phyloP scores from a whole-genome alignment of 1,140 invertebrate genomes.

The fruit fly (Drosophila melanogaster) region DNA sequence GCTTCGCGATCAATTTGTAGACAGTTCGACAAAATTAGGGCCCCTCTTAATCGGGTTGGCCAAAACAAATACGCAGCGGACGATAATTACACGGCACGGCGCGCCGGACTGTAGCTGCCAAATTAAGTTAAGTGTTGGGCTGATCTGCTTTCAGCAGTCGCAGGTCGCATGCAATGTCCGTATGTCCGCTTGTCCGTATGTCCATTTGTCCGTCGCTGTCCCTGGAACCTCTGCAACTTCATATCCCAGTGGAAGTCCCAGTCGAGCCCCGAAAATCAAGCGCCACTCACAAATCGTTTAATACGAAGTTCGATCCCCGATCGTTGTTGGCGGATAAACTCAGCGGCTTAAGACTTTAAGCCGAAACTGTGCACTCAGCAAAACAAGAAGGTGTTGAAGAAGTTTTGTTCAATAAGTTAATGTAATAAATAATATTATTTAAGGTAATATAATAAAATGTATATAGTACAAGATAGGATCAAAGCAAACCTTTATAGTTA shows the following conservation, averaged over 20 bases:
- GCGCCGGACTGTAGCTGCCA: constrained; percentile 75
- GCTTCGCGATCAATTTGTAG: constrained; percentile 84
- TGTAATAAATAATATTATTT: too few relatives aligned
- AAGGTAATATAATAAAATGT: too few relatives aligned
- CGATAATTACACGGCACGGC: constrained; percentile 69
- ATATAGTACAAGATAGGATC: too few relatives aligned
- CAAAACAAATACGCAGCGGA: constrained; percentile 64
- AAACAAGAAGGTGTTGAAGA: background rate
- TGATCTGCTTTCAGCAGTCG: constrained; percentile 73
- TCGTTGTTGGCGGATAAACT: constrained; percentile 70
- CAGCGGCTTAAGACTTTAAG: constrained; percentile 48
- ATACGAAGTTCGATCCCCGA: constrained; percentile 70
- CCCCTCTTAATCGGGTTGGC: constrained; percentile 9
- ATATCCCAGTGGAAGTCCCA: constrained; percentile 8
- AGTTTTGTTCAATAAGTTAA: too few relatives aligned
- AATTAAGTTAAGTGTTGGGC: constrained; percentile 84
- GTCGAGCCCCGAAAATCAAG: constrained; percentile 38
- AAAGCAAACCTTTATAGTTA: too few relatives aligned
- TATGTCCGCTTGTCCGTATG: too few relatives aligned
- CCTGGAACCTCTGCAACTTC: constrained; percentile 6
- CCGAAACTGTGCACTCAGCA: constrained; percentile 24
- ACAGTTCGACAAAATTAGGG: constrained; percentile 77
- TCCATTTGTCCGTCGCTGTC: constrained; percentile 1
- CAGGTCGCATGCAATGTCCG: constrained; percentile 45
- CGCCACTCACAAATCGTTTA: constrained; percentile 75